Evolutionary conservation across 2,113 vertebrate species (phyloP), one percentile per base, ranked within the genome.

Genomic region (Corydoras sp.): DNA sequence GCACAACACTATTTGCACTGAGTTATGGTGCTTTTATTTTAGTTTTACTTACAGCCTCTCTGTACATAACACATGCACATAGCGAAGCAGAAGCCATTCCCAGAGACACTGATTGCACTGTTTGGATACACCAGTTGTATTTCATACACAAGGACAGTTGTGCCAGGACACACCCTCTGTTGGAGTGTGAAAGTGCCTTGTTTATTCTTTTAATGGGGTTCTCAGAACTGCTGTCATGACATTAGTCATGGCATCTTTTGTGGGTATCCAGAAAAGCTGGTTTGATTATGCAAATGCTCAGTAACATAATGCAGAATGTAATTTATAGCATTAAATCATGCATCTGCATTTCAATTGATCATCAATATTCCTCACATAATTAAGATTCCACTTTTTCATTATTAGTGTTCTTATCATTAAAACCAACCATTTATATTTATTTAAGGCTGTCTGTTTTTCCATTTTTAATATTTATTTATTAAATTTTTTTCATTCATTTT

Each of bases 101-200:
- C 77, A 59, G 59, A 65, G 86, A 89, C 88, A 89, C 80, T 83
- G 76, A 61, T 49, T 56, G 77, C 84, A 84, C 85, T 87, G 88
- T 89, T 85, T 71, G 62, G 55, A 56, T 78, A 68, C 75, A 80
- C 81, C 88, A 89, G 86, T 87, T 89, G 88, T 84, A 83, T 78
- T 85, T 81, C 78, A 79, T 79, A 80, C 82, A 83, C 81, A 69
- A 78, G 77, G 88, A 84, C 88, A 89, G 86, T 85, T 88, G 88
- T 83, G 81, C 76, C 62, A 73, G 80, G 81, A 80, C 65, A 30
- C 72, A 53, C 67, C 58, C 71, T 73, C 69, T 29, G 35, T 72
- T 64, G n/a, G 51, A 66, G 59, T 55, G 51, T 67, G 68, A n/a
- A n/a, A 68, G 18, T 66, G 71, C 58, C 49, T 72, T 68, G 3